Base-by-base conservation (phyloP, 2,888 invertebrate genomes). In the Gastrophysa polygoni region DNA sequence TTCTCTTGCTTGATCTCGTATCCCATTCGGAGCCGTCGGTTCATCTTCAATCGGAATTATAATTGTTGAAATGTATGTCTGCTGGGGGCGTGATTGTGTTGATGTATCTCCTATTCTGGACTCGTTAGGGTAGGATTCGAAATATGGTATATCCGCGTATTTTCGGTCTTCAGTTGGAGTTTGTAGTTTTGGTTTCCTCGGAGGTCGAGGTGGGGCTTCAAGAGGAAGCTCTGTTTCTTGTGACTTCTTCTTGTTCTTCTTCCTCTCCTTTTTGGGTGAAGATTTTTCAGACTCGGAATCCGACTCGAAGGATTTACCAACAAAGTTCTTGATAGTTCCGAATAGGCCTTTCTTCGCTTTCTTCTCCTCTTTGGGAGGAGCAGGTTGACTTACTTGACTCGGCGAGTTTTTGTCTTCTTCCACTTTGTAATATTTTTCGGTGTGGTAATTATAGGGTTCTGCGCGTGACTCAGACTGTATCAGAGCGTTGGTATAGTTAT, bases 261-360 rank as follows among this genome's bases (percentile, higher is more conserved):
- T 78, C 67, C 68, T 75, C 54, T 72, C 72, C 64, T 76, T 77
- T 64, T 76, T 77, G 6, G 77, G 75, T 2, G 78, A 76, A 68
- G 78, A 77, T 71, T 77, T 80, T 66, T 81, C 81, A 6, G 81
- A 79, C 63, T 82, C 82, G 7, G 80, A 80, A 66, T 81, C 81
- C 34, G 81, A 80, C 54, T 81, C 81, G 16, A 79, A 73, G 14
- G 82, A 82, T 67, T 78, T 79, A 51, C 76, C 75, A 44, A 81
- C 81, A 57, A 81, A 78, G 50, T 77, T 80, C 75, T 80, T 81
- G 7, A 82, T 71, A 4, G 81, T 78, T 57, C 80, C 80, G 54
- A 82, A 77, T 70, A 82, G 80, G 18, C 81, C 78, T 63, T 74
- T 76, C 64, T 77, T 79, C 17, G 71, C 57, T 72, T 79, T 80